These are phyloP conservation scores for Chaetophractus vellerosus DNA, from an alignment of 2,797 vertebrate species.

Conservation along the genomic window DNA sequence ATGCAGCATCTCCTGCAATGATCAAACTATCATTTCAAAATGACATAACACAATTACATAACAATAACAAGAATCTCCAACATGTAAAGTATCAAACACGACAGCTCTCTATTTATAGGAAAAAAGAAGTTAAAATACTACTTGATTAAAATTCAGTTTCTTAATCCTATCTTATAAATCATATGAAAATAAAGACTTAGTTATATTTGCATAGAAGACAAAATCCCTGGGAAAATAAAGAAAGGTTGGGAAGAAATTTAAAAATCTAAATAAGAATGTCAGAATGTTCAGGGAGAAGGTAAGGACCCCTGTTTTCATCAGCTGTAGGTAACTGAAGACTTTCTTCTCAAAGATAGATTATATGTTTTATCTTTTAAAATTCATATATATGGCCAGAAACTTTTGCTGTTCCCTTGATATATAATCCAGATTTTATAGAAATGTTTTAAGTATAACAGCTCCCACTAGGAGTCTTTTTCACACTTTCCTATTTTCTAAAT, in stretches of 20 bases:
- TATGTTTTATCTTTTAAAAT: neutral
- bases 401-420: neutral
- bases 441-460: neutral
- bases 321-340: neutral
- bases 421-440: slow-evolving; percentile 22
- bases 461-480: neutral
- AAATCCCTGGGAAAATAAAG: neutral
- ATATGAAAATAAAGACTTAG: neutral
- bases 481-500: neutral
- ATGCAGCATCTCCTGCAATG: neutral
- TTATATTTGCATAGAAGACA: neutral
- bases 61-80: neutral
- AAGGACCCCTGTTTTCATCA: neutral
- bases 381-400: neutral
- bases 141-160: neutral
- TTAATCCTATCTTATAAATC: neutral
- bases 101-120: neutral
- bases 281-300: neutral
- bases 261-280: slow-evolving; percentile 2
- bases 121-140: slow-evolving; percentile 16
- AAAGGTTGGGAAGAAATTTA: neutral
- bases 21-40: neutral
- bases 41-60: neutral
- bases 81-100: neutral
- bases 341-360: slow-evolving; percentile 33